These are phyloP conservation scores for Proales similis DNA, from an alignment of 1,140 invertebrate species.

Conservation along the genomic window DNA sequence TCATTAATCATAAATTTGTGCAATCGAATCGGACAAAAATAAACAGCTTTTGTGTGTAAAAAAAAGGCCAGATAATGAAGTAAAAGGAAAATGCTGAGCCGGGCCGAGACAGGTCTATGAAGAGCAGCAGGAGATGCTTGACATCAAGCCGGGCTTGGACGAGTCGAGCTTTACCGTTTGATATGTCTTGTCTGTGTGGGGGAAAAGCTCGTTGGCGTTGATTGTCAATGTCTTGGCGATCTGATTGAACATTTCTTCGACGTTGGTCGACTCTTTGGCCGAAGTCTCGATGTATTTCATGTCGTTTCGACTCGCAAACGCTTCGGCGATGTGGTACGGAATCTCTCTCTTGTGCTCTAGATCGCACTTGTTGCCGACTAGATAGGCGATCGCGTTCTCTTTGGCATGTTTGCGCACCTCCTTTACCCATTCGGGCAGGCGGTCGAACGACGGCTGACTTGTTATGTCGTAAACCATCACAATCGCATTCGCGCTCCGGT, in stretches of 20 bases:
- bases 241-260: constrained; percentile 72
- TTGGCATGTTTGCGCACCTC: constrained; percentile 33
- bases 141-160: too few relatives aligned
- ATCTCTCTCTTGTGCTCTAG: constrained; percentile 81
- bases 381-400: constrained; percentile 58
- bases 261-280: constrained; percentile 51
- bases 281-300: constrained; percentile 65
- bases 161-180: too few relatives aligned
- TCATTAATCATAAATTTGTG: too few relatives aligned
- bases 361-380: constrained; percentile 94
- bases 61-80: too few relatives aligned
- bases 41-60: too few relatives aligned
- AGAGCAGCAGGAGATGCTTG: too few relatives aligned
- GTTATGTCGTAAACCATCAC: constrained; percentile 99
- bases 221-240: constrained; percentile 62
- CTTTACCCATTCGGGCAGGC: constrained; percentile 28
- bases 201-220: constrained; percentile 42
- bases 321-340: constrained; percentile 82
- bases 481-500: constrained; percentile 95
- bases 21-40: too few relatives aligned
- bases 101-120: too few relatives aligned
- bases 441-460: constrained; percentile 60
- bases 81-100: too few relatives aligned
- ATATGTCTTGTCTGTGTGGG: too few relatives aligned
- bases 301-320: constrained; percentile 84